Base-by-base conservation (phyloP, 1,140 invertebrate genomes). In the Cyclargus thomasi region DNA sequence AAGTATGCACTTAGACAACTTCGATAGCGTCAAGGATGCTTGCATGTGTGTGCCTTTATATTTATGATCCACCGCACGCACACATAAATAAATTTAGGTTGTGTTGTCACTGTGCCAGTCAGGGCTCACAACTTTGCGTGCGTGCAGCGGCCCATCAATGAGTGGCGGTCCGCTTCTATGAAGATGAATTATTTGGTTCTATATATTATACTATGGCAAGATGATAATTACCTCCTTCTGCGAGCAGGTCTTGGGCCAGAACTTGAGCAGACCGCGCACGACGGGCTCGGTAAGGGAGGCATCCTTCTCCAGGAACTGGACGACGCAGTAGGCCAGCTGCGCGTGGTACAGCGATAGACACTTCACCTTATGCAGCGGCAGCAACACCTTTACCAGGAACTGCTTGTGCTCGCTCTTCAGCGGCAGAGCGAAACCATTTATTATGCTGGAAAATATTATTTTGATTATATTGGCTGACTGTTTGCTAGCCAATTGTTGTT, bases 231-330 rank as follows among this genome's bases (percentile, higher is more conserved):
- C 90, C 93, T 99, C 98, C 92, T 99, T 99, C 91, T 99, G 98
- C 91, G 97, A 98, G 91, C 97, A 99, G 64, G 97, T 99, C 92
- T 99, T 99, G 82, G 98, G 98, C 98, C 98, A 99, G 92, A 98
- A 99, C 91, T 99, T 99, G 76, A 99, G 94, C 80, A 99, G 93
- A 76, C 97, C 97, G 85, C 96, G 95, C 79, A 99, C 95, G 66
- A 99, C 98, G 71, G 97, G 96, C 92, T 99, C 97, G 73, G 98
- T 99, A 79, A 99, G 93, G 77, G 95, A 96, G 76, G 98, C 94
- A 93, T 99, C 99, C 91, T 99, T 99, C 92, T 99, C 98, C 70
- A 99, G 92, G 93, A 99, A 99, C 93, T 99, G 99, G 77, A 99
- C 98, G 86, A 99, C 98, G 93, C 99, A 99, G 92, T 99, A 99